Evolutionary conservation across 2,888 invertebrate species (phyloP).

Genomic region (Hymenopus coronatus): DNA sequence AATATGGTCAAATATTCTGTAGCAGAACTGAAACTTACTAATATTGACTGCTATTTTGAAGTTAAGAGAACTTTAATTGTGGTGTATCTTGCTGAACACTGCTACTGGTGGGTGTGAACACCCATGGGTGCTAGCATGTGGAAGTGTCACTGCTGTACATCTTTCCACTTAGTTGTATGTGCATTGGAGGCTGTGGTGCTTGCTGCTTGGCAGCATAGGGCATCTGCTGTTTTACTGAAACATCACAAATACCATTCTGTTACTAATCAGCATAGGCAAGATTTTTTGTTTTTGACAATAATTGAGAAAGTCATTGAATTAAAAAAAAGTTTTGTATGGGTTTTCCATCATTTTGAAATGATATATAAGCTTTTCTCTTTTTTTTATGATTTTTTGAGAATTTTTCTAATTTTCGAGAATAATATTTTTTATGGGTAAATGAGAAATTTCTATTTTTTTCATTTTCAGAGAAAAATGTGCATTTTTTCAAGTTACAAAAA

Average conservation of each 20-base stretch:
- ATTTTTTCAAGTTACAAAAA: no score
- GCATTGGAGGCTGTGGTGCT: constrained; percentile 59
- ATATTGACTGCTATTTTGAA: background rate
- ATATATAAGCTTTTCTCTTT: no score
- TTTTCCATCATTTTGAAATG: no score
- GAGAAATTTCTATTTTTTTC: no score
- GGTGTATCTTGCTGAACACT: background rate
- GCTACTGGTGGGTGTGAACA: background rate
- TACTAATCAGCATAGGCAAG: no score
- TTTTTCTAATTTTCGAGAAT: no score
- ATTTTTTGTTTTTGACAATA: no score
- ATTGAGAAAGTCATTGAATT: no score
- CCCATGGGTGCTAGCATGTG: constrained; percentile 44
- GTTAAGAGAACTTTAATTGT: background rate
- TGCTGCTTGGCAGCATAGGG: constrained; percentile 52
- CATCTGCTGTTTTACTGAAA: constrained; percentile 42
- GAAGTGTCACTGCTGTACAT: constrained; percentile 53
- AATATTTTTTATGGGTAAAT: no score
- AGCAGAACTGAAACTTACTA: background rate
- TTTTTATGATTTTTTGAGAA: no score
- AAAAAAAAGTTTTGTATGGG: no score
- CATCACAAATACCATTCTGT: background rate
- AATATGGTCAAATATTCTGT: background rate
- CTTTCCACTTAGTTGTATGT: constrained; percentile 57
- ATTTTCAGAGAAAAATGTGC: no score